A percentile compares a stretch with the other conserved stretches of the same genome.
Conservation (phyloP, 2,113 vertebrate species). For the Tinamus guttatus region DNA sequence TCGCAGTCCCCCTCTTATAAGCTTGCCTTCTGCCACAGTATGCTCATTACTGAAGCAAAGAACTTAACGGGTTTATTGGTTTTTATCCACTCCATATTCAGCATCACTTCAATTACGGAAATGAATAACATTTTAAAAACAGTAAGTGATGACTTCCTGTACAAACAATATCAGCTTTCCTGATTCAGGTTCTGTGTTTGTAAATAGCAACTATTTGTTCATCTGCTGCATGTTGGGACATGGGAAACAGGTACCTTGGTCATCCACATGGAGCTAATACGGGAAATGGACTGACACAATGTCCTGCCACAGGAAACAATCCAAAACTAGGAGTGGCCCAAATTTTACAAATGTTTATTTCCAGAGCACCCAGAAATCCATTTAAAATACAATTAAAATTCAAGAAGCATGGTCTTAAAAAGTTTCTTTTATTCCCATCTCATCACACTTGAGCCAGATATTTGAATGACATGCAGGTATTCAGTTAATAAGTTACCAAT, state of each 20-base stretch:
- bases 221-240: conserved; percentile 52
- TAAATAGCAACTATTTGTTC: conserved; percentile 72
- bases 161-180: conserved; percentile 68
- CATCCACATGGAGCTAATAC: conserved; percentile 69
- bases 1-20: background rate
- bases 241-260: conserved; percentile 60
- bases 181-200: conserved; percentile 37
- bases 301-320: conserved; percentile 73
- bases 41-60: background rate
- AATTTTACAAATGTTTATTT: conserved; percentile 60
- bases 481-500: background rate
- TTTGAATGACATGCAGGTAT: background rate
- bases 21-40: background rate
- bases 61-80: background rate
- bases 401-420: background rate
- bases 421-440: background rate
- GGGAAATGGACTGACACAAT: conserved; percentile 69
- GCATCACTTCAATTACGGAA: conserved; percentile 61
- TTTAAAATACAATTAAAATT: background rate
- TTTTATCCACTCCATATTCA: conserved; percentile 37
- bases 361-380: conserved; percentile 14
- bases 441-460: background rate
- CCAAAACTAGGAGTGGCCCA: conserved; percentile 31
- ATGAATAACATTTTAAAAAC: conserved; percentile 62
- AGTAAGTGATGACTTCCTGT: conserved; percentile 67